Evolutionary conservation across 1,140 invertebrate species (phyloP), one percentile per base, ranked within the genome.

Genomic region (Radopholus similis): DNA sequence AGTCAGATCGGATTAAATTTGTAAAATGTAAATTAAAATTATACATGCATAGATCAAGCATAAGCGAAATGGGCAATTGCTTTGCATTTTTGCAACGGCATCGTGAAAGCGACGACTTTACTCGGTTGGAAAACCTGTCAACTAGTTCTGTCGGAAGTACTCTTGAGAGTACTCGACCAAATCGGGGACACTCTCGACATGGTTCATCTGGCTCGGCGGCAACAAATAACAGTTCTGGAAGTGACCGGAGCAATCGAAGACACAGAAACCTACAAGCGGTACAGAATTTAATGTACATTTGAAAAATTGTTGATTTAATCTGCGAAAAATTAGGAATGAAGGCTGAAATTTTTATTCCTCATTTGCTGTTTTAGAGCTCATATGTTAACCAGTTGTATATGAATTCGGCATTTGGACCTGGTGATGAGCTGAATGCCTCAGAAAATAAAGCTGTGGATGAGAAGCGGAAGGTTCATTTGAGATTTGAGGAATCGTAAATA

Each of bases 361-460:
- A 63, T 63, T 63, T 8, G n/a, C 21, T 2, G 15, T 49, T 74
- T 44, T 49, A 75, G 73, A 75, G 73, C 37, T 78, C 73, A 2
- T 75, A 75, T 59, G 73, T 75, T 4, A 75, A 75, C 49, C 53
- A 75, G 56, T 53, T 75, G n/a, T 75, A 75, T 40, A 55, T 73
- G 42, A 63, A 72, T 21, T 57, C 75, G 34, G 64, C 70, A 13
- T 58, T 56, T 35, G 71, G 56, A 30, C 42, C 40, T 8, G 75
- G 70, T 34, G 28, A 49, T 28, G 75, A 78, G 13, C 21, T 28
- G 0, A 49, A 56, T 57, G 64, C 47, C 9, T 32, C 35, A 2
- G 68, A 71, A 57, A 42, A 42, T 21, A 44, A 66, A 13, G 56
- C 64, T 3, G 42, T 77, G n/a, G 75, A 75, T 35, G 75, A 77